Evolutionary conservation across 2,888 invertebrate species (phyloP), one percentile per base, ranked within the genome.

Genomic region (Glomeris marginata): DNA sequence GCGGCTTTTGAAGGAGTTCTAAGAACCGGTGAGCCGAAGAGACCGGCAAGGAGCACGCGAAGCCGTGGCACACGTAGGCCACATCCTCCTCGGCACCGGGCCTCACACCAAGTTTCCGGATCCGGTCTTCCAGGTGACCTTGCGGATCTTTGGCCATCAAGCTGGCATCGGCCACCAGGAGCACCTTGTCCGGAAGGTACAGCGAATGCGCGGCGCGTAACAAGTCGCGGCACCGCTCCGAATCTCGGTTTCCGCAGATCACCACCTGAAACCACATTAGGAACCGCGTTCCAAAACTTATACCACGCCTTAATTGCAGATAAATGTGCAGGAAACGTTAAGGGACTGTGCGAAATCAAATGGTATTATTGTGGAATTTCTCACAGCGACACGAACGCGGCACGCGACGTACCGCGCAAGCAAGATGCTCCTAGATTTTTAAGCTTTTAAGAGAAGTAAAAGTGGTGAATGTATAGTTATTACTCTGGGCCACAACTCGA

Each of bases 11-110:
- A 28, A 83, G 68, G 18, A 78, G 66, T 18, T 66, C 67, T 51
- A 74, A 75, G 10, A 84, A 70, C 49, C 78, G 75, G 15, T 74
- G 72, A 0, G 78, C 75, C 47, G 77, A 76, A 0, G 77, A 78
- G 43, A 84, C 80, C 2, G 85, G 85, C 48, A 84, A 67, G 4
- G 79, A 78, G 65, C 85, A 86, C 1, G 80, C 72, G 64, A 76
- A 79, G 58, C 81, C 77, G 5, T 79, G 74, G 63, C 86, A 86
- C n/a, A 85, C 81, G 64, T 80, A 84, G 20, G 80, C 84, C 0
- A 80, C 77, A 0, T 83, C 76, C 48, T 73, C 74, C 21, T n/a
- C n/a, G n/a, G 77, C 78, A 22, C 76, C 73, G 1, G 74, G 65
- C 3, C 72, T 69, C 45, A 72, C 69, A 59, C 74, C 72, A 45